Evolutionary conservation across 2,113 vertebrate genomes (phyloP).

Genomic region (human): DNA sequence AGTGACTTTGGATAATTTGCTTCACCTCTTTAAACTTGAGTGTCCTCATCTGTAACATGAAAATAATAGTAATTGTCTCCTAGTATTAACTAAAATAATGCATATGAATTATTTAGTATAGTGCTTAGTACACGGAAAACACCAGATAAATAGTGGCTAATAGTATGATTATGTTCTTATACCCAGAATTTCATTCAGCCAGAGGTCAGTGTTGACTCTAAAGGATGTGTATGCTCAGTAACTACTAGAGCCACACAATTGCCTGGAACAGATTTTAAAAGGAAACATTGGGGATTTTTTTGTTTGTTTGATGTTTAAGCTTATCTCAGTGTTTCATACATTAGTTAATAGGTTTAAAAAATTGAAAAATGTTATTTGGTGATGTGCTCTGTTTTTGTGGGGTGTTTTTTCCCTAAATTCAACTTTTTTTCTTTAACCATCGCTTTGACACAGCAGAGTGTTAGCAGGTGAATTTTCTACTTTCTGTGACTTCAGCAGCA

Average conservation of each 20-base stretch:
- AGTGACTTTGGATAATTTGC: neutral
- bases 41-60: neutral
- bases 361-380: neutral
- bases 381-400: neutral
- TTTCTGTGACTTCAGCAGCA: neutral
- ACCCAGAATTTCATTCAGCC: neutral
- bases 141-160: neutral
- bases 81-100: neutral
- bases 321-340: neutral
- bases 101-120: neutral
- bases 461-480: conserved; percentile 28
- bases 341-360: neutral
- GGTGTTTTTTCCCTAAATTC: neutral
- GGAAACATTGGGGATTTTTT: neutral
- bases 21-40: neutral
- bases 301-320: neutral
- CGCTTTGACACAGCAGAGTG: neutral
- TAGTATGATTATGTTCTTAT: neutral
- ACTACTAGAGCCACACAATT: neutral
- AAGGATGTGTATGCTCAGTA: neutral
- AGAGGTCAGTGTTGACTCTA: neutral
- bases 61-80: neutral
- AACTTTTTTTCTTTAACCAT: neutral
- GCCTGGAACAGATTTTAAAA: neutral
- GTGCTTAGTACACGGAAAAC: neutral